Conservation (phyloP, 2,888 invertebrate genomes). For the Megalurothrips usitatus region DNA sequence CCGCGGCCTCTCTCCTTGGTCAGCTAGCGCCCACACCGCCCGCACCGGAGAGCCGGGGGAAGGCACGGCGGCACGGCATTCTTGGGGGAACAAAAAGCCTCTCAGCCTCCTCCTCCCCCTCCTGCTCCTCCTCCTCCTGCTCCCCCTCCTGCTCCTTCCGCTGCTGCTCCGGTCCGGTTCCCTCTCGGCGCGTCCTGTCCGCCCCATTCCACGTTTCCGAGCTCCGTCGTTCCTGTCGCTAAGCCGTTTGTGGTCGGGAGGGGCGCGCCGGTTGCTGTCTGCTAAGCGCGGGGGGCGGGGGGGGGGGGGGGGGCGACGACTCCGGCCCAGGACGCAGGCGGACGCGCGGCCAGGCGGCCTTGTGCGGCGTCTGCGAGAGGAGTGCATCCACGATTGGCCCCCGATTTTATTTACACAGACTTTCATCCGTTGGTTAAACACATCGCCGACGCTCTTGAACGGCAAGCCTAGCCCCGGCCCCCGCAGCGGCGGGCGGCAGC, state of each 20-base stretch:
- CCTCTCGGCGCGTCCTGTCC: not conserved
- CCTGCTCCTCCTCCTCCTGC: not conserved
- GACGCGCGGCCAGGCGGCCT: too few species aligned
- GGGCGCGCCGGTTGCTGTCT: not conserved
- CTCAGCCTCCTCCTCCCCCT: not conserved
- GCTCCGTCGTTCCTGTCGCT: not conserved
- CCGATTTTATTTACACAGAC: too few species aligned
- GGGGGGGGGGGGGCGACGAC: not conserved
- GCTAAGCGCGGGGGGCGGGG: not conserved
- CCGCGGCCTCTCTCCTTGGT: too few species aligned
- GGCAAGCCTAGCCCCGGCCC: too few species aligned
- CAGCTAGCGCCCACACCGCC: too few species aligned
- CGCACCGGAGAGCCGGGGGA: too few species aligned
- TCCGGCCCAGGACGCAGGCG: too few species aligned
- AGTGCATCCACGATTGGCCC: too few species aligned
- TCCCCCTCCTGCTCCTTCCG: not conserved
- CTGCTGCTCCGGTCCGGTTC: not conserved
- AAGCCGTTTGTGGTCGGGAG: not conserved
- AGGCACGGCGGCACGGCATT: not conserved
- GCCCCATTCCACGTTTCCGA: not conserved
- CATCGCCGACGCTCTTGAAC: too few species aligned
- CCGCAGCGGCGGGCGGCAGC: too few species aligned
- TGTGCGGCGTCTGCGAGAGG: too few species aligned
- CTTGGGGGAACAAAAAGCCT: conserved; percentile 19
- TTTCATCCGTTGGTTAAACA: too few species aligned